Conservation (phyloP, 2,888 invertebrate genomes). For the Apodemia zela region DNA sequence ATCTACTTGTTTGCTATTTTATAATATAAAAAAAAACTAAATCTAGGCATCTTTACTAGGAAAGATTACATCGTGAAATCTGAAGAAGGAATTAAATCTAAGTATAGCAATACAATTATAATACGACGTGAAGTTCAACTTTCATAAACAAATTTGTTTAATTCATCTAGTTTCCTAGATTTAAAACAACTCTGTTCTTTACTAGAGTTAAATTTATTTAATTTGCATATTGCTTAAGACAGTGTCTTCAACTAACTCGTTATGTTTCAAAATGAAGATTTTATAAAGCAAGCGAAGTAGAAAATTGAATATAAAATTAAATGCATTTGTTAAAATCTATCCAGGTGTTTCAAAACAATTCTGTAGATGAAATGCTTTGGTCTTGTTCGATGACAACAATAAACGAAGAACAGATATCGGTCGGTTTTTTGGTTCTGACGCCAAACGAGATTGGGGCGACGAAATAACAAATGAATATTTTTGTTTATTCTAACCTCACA, state of each 20-base stretch:
- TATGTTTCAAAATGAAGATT: slow-evolving; percentile 1
- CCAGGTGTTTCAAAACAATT: background rate
- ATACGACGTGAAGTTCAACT: background rate
- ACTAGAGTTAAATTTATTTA: slow-evolving; percentile 1
- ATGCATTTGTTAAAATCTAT: slow-evolving; percentile 1
- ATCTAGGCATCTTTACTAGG: too few relatives aligned
- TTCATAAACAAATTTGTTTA: slow-evolving; percentile 2
- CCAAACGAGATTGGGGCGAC: background rate
- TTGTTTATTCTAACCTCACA: background rate
- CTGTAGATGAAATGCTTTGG: background rate
- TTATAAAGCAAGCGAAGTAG: background rate
- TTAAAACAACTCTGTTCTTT: background rate
- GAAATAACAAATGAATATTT: background rate
- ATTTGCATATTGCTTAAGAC: slow-evolving; percentile 1
- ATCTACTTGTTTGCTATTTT: too few relatives aligned
- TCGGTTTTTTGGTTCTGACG: background rate
- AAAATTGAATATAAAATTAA: slow-evolving; percentile 7
- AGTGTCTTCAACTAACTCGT: slow-evolving; percentile 5
- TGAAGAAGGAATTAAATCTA: background rate
- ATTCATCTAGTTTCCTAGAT: slow-evolving; percentile 7
- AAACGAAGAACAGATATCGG: background rate
- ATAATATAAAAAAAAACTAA: too few relatives aligned
- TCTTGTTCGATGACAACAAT: background rate
- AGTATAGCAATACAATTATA: background rate
- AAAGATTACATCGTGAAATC: background rate